phyloP scores from a whole-genome alignment of 2,888 invertebrate species.

The Pimpla rufipes region DNA sequence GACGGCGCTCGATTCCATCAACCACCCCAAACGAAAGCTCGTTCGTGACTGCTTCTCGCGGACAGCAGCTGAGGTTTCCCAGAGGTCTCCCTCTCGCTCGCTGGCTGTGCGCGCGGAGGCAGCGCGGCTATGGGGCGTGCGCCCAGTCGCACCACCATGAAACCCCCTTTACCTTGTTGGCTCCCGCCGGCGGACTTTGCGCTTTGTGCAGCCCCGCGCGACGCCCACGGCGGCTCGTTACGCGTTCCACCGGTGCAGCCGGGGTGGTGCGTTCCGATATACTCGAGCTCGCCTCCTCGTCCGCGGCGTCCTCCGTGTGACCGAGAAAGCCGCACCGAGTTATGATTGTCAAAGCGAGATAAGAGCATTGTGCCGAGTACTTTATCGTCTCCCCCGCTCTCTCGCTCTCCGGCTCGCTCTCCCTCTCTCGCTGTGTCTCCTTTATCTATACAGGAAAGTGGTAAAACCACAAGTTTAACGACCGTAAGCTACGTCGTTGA shows the following conservation, averaged over 20 bases:
- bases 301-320: neutral
- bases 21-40: slow-evolving; percentile 74
- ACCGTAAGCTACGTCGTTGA: slow-evolving; percentile 9
- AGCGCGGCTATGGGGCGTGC: slow-evolving; percentile 61
- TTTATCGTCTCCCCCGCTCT: slow-evolving; percentile 19
- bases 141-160: slow-evolving; percentile 61
- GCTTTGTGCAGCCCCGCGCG: neutral
- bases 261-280: slow-evolving; percentile 5
- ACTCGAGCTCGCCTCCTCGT: neutral
- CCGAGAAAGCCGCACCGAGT: slow-evolving; percentile 30
- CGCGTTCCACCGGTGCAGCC: slow-evolving; percentile 7
- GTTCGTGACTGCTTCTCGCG: slow-evolving; percentile 76
- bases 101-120: slow-evolving; percentile 67
- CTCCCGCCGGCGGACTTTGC: neutral
- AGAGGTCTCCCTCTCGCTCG: slow-evolving; percentile 64
- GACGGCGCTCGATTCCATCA: slow-evolving; percentile 22
- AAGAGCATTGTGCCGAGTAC: slow-evolving; percentile 21
- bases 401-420: too few species aligned
- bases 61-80: slow-evolving; percentile 61
- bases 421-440: neutral
- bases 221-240: slow-evolving; percentile 32
- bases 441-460: slow-evolving; percentile 18
- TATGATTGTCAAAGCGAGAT: slow-evolving; percentile 25
- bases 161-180: slow-evolving; percentile 36
- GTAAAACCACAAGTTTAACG: slow-evolving; percentile 46